Base-by-base conservation (phyloP, 2,797 vertebrate genomes). In the Rhinophrynus dorsalis region DNA sequence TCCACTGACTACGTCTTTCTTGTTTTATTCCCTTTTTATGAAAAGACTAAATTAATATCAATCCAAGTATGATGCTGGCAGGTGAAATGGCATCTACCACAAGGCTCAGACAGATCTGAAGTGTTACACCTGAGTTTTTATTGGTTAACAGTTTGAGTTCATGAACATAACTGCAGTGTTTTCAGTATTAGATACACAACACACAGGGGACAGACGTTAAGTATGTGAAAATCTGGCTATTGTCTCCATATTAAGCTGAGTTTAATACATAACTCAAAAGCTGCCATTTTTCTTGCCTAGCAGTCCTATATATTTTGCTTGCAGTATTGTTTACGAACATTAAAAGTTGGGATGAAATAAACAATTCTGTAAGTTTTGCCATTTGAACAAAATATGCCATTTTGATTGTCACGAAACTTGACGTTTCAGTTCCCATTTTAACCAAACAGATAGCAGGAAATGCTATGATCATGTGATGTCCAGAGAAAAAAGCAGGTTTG, bases 191-290 rank as follows among this genome's bases (percentile, higher is more conserved):
- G 9, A 38, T 6, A 63, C 9, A 18, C n/a, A 18, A 29, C 32
- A 15, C 45, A 38, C 30, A 6, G 47, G 60, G 17, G 47, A 51
- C 48, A 23, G 23, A 40, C 24, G 62, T 42, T 42, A 54, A 65
- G 17, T 24, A 62, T 62, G 8, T 13, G 23, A 63, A 8, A 50
- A 63, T 51, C 29, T 26, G 13, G 18, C 44, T 33, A 13, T 17
- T 20, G 44, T 50, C 30, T 35, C 29, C 13, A 48, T 37, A 27
- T 24, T 15, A 37, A 8, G 35, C 21, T 13, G 26, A 45, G 50
- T 21, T 33, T 32, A 55, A 18, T 15, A 10, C 20, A 18, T 12
- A 37, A 23, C 54, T 37, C 54, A 24, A 52, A 40, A 9, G 21
- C 45, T 64, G 50, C 38, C 51, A n/a, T 54, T 29, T 42, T 21